Evolutionary conservation across 2,113 vertebrate species (phyloP), one percentile per base, ranked within the genome.

Genomic region (Ancistrus triradiatus): DNA sequence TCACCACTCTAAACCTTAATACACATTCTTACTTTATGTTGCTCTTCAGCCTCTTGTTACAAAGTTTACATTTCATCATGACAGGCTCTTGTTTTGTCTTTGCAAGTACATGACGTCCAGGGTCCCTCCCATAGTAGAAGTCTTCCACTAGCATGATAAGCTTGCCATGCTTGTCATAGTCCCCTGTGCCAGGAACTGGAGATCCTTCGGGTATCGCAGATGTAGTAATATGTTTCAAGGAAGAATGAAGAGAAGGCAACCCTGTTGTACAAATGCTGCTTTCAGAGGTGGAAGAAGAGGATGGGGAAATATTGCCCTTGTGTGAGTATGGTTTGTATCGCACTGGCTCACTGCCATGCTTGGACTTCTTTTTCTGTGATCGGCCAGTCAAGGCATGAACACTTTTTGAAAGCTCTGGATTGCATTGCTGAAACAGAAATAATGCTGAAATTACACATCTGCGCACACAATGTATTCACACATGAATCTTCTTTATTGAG

Each of bases 91-190:
- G 75, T 8, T 85, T 78, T 7, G 84, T n/a, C 28, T 77, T 7
- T 75, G 19, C 10, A 13, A 37, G 10, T 22, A 35, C 17, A 22
- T 18, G 35, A 2, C n/a, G 6, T 9, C 91, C 90, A 1, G 85
- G 77, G 1, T 90, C 89, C 33, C 85, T 71, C 15, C 92, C 92
- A 0, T 93, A 94, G 77, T 92, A 94, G 76, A 93, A 94, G 31
- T 94, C 92, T 5, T 93, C 90, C 4, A 93, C 91, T 9, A 92
- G 71, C 85, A 93, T 92, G 59, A 94, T 92, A 46, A 94, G 88
- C 68, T 91, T 92, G 62, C 87, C 89, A 57, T 90, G 58, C 10
- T 79, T 55, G 1, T 69, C 69, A 8, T 68, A 44, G 37, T 71
- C 73, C 6, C 65, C 55, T 13, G 53, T 56, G 35, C 25, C 35